Evolutionary conservation across 2,888 invertebrate genomes (phyloP).

Genomic region (Salpingus planirostris): DNA sequence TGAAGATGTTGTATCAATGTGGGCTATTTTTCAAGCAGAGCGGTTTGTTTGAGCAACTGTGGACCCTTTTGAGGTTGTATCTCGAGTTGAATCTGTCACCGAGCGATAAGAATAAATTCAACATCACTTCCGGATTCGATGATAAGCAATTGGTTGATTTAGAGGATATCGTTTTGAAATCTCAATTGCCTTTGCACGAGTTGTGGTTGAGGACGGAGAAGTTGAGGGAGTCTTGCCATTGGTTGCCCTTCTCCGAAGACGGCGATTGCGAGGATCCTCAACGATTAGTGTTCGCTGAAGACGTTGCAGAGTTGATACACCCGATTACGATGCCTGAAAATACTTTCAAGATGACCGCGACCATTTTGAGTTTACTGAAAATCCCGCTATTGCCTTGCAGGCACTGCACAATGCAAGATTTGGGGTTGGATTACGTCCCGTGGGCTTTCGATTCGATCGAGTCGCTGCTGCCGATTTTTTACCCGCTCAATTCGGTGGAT

Average conservation of each 20-base stretch:
- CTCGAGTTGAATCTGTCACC: constrained; percentile 55
- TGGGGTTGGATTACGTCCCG: constrained; percentile 40
- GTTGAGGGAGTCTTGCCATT: constrained; percentile 62
- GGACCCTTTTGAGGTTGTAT: constrained; percentile 60
- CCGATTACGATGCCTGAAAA: constrained; percentile 52
- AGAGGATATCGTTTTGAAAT: constrained; percentile 52
- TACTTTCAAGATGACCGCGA: constrained; percentile 51
- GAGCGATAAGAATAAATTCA: constrained; percentile 27
- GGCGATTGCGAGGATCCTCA: constrained; percentile 54
- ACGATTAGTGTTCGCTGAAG: constrained; percentile 54
- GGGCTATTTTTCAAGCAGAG: constrained; percentile 58
- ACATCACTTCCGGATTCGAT: constrained; percentile 30
- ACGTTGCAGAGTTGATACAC: constrained; percentile 59
- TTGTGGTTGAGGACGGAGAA: constrained; percentile 70
- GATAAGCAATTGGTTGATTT: constrained; percentile 48
- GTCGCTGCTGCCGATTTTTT: constrained; percentile 40
- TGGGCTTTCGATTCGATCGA: constrained; percentile 47
- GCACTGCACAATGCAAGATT: constrained; percentile 40
- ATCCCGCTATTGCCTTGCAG: constrained; percentile 49
- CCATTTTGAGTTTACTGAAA: constrained; percentile 51
- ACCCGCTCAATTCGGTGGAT: constrained; percentile 33
- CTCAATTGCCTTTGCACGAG: constrained; percentile 59
- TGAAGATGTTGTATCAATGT: constrained; percentile 45
- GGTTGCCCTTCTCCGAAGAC: constrained; percentile 50
- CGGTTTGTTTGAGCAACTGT: constrained; percentile 67